These are phyloP conservation scores for Campoplex nolae DNA, from an alignment of 2,888 invertebrate genomes.

Conservation along the genomic window DNA sequence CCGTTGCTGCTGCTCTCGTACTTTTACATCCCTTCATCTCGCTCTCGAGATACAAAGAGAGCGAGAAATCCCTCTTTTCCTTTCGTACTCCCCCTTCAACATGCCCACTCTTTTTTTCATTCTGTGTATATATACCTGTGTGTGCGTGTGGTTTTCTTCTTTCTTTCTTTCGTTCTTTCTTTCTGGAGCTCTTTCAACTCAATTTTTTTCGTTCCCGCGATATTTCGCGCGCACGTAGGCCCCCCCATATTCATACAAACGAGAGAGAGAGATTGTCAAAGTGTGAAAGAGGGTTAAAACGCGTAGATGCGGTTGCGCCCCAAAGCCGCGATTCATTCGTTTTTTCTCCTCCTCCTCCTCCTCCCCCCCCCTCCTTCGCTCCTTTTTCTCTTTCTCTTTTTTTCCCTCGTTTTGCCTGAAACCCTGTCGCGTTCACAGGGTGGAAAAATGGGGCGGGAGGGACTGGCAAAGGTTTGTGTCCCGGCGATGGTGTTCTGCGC, in stretches of 20 bases:
- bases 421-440: slow-evolving; percentile 10
- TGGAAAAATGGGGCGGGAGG: slow-evolving; percentile 33
- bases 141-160: not conserved
- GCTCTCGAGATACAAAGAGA: slow-evolving; percentile 47
- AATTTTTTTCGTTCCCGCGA: slow-evolving; percentile 40
- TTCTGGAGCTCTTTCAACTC: not conserved
- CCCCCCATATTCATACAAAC: not conserved
- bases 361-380: too few relatives aligned
- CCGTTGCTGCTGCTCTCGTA: slow-evolving; percentile 6
- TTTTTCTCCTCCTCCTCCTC: not conserved
- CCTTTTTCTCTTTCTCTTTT: not conserved
- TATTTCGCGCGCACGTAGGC: slow-evolving; percentile 52
- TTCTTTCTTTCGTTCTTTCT: not conserved
- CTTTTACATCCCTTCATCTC: slow-evolving; percentile 58
- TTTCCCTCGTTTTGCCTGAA: slow-evolving; percentile 12
- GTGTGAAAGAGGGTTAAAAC: slow-evolving; percentile 62
- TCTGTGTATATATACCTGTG: not conserved
- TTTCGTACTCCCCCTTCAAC: slow-evolving; percentile 12
- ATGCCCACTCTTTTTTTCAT: not conserved
- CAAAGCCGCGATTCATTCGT: slow-evolving; percentile 39
- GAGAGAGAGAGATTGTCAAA: slow-evolving; percentile 25
- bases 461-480: slow-evolving; percentile 29
- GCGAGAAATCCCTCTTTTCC: slow-evolving; percentile 21
- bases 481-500: slow-evolving; percentile 51
- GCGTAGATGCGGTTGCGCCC: slow-evolving; percentile 46